These are phyloP conservation scores for Endotricha flammealis DNA, from an alignment of 2,888 invertebrate genomes.

Conservation along the genomic window DNA sequence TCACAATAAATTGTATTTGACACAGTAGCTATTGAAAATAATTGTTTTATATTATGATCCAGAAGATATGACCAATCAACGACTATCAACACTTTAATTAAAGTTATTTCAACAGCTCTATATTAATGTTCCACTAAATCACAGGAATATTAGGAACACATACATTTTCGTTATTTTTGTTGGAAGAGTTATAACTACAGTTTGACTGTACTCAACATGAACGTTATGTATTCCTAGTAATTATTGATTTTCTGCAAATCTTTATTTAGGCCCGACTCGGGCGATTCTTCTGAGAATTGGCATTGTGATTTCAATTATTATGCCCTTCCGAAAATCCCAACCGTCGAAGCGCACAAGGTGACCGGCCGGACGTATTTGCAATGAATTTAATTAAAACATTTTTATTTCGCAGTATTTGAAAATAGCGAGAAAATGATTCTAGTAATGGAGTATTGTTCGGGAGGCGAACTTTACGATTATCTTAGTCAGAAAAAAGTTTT, in stretches of 20 bases:
- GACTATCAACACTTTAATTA: no score
- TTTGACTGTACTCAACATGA: no score
- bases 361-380: not conserved
- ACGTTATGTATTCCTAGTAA: no score
- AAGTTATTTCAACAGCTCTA: no score
- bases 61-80: no score
- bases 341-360: not conserved
- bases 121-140: no score
- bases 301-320: not conserved
- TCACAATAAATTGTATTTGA: no score
- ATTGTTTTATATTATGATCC: not conserved
- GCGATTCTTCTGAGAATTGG: not conserved
- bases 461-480: slow-evolving; percentile 98
- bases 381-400: slow-evolving; percentile 1
- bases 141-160: no score
- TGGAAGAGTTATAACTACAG: no score
- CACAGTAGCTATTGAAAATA: not conserved
- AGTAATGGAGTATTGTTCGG: slow-evolving; percentile 99
- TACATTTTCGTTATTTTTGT: no score
- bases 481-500: slow-evolving; percentile 94
- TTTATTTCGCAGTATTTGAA: slow-evolving; percentile 91
- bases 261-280: not conserved
- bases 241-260: no score
- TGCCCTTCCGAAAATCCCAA: not conserved
- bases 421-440: slow-evolving; percentile 99